A percentile compares a stretch with the other conserved stretches of the same genome.
Conservation (phyloP, 1,140 invertebrate genomes). For the Lepidotrigona ventralis region DNA sequence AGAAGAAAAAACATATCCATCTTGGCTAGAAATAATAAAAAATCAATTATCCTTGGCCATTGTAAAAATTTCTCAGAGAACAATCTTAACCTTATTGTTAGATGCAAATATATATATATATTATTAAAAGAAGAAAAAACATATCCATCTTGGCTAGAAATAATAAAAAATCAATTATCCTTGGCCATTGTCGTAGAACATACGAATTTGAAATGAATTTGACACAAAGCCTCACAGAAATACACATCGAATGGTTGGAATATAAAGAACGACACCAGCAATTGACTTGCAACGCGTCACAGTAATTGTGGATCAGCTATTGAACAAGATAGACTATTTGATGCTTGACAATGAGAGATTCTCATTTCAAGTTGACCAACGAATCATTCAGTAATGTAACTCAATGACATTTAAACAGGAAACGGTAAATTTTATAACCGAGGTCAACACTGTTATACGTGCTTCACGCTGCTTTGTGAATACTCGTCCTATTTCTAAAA, state of each 20-base stretch:
- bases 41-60: no score
- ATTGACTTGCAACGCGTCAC: not conserved
- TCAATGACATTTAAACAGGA: conserved; percentile 33
- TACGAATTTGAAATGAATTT: not conserved
- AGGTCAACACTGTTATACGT: not conserved
- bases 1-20: no score
- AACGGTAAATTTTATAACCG: conserved; percentile 10
- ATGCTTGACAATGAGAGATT: conserved; percentile 6
- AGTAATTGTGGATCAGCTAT: not conserved
- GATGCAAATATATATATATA: no score
- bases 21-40: no score
- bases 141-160: not conserved
- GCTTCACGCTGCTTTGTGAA: no score
- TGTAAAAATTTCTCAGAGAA: no score
- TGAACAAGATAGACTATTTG: not conserved
- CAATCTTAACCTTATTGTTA: no score
- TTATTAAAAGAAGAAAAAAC: no score
- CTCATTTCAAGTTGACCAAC: not conserved
- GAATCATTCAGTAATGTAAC: not conserved
- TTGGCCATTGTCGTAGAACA: not conserved
- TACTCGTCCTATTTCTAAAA: not conserved
- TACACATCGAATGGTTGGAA: not conserved
- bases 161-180: not conserved
- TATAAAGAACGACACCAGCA: not conserved
- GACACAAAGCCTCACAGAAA: no score